phyloP scores from a whole-genome alignment of 1,140 invertebrate species.

The Carposina sasakii region DNA sequence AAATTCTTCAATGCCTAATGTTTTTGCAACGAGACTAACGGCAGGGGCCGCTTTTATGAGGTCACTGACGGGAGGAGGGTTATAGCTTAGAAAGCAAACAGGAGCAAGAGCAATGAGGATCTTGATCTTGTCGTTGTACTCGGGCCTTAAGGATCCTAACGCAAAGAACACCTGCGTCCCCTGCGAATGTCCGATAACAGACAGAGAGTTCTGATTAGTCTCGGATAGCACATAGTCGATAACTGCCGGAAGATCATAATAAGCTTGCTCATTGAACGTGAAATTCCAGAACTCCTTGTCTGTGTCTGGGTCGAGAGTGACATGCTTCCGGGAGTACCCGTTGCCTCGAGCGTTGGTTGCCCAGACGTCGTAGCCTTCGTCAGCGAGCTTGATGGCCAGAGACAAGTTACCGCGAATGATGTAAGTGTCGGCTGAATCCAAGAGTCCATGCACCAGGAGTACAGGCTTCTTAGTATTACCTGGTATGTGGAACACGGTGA shows the following conservation, averaged over 20 bases:
- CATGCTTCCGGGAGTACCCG: neutral
- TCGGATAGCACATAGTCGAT: neutral
- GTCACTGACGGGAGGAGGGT: neutral
- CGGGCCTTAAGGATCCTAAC: neutral
- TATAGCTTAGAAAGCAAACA: neutral
- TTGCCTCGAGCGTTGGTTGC: neutral
- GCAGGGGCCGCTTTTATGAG: neutral
- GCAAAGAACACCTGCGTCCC: neutral
- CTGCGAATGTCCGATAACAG: neutral
- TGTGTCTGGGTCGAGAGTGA: neutral
- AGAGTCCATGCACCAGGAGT: neutral
- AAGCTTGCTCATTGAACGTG: neutral
- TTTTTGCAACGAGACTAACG: neutral
- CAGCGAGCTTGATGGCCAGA: neutral
- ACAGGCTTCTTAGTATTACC: neutral
- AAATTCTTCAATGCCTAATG: neutral
- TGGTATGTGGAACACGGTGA: neutral
- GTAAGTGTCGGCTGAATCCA: neutral
- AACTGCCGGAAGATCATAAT: neutral
- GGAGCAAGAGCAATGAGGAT: neutral
- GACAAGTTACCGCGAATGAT: neutral
- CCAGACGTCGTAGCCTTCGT: neutral
- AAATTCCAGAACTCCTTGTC: neutral
- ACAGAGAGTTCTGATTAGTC: neutral
- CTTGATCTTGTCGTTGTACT: neutral